phyloP scores from a whole-genome alignment of 1,140 invertebrate species.

The Ruditapes philippinarum region DNA sequence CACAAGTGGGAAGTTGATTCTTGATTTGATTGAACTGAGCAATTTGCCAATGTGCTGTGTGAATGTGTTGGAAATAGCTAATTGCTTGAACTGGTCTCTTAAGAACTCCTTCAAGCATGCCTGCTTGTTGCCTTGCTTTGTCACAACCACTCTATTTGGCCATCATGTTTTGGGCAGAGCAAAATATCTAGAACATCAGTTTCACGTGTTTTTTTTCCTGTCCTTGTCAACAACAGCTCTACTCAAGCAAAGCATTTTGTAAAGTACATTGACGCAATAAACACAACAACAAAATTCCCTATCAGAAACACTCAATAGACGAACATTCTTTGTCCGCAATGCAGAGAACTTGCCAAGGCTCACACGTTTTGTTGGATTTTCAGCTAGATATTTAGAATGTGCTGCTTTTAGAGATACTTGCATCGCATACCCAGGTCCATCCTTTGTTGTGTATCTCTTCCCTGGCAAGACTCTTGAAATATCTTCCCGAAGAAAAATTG shows the following conservation, averaged over 20 bases:
- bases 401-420: conserved; percentile 55
- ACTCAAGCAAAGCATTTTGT: conserved; percentile 66
- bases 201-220: conserved; percentile 10
- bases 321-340: conserved; percentile 25
- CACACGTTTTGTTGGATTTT: conserved; percentile 19
- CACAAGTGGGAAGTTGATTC: conserved; percentile 33
- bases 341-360: conserved; percentile 51
- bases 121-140: conserved; percentile 46
- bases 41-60: conserved; percentile 66
- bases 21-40: conserved; percentile 58
- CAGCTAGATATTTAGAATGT: conserved; percentile 13
- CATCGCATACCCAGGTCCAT: conserved; percentile 48
- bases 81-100: conserved; percentile 40
- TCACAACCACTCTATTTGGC: neutral
- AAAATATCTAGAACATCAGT: neutral
- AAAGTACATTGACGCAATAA: conserved; percentile 65
- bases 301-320: neutral
- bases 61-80: conserved; percentile 61
- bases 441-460: conserved; percentile 59
- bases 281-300: conserved; percentile 66
- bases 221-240: conserved; percentile 7
- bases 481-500: neutral
- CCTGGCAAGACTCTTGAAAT: conserved; percentile 33
- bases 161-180: neutral
- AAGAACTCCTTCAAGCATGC: conserved; percentile 32